These are phyloP conservation scores for Xenotilapia longispinis DNA, from an alignment of 2,113 vertebrate species.

Conservation along the genomic window DNA sequence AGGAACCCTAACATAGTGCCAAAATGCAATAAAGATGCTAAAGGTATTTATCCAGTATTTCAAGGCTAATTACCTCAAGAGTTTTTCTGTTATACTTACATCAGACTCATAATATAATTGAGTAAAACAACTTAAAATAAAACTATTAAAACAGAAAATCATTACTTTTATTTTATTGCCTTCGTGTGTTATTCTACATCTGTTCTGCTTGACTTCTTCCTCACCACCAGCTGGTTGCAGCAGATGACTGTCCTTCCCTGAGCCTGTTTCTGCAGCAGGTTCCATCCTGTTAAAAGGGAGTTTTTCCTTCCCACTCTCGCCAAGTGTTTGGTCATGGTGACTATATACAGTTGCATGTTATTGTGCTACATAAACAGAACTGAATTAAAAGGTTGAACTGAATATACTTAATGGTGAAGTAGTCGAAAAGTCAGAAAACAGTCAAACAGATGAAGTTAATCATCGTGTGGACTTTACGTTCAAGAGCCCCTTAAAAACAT, in stretches of 20 bases:
- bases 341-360: neutral
- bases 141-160: neutral
- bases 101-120: neutral
- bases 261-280: neutral
- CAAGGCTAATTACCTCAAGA: neutral
- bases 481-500: neutral
- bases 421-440: neutral
- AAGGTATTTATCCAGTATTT: neutral
- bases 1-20: neutral
- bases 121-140: neutral
- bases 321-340: neutral
- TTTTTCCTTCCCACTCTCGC: neutral
- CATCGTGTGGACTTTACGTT: fast-evolving
- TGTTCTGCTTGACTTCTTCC: neutral
- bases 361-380: neutral
- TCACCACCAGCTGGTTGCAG: neutral
- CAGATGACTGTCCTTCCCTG: neutral
- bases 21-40: neutral
- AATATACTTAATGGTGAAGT: neutral
- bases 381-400: neutral
- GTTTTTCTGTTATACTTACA: neutral
- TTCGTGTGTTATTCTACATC: neutral
- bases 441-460: neutral
- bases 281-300: neutral
- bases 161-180: neutral